Conservation (phyloP, 2,113 vertebrate genomes). For the Castor canadensis region DNA sequence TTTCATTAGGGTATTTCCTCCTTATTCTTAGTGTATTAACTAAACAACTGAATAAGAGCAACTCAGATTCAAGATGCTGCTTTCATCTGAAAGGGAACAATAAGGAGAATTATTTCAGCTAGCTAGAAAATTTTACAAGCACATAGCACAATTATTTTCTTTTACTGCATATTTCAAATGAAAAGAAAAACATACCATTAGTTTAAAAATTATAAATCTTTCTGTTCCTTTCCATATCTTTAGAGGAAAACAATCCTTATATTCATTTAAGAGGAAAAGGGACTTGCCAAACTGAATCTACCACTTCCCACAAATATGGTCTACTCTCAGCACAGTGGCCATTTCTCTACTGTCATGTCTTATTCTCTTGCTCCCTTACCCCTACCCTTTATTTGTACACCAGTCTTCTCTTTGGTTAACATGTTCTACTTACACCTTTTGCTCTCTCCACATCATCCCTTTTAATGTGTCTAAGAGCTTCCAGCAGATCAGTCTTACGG, state of each 20-base stretch:
- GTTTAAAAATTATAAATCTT: not conserved
- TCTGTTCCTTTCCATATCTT: not conserved
- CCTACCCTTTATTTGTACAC: not conserved
- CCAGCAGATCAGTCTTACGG: not conserved
- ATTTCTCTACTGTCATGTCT: not conserved
- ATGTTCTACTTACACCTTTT: not conserved
- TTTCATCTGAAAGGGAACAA: not conserved
- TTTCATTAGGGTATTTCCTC: not conserved
- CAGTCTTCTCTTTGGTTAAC: not conserved
- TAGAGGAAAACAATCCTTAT: not conserved
- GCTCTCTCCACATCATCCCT: not conserved
- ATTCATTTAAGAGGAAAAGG: not conserved
- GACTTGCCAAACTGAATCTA: not conserved
- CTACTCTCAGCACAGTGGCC: not conserved
- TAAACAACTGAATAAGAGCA: not conserved
- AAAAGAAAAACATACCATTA: not conserved
- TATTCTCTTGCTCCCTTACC: not conserved
- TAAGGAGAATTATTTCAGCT: not conserved
- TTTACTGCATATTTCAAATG: not conserved
- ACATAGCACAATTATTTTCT: not conserved
- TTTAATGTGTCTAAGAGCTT: not conserved
- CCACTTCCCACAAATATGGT: fast-evolving
- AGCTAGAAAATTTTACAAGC: not conserved
- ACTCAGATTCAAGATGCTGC: not conserved
- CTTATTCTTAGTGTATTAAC: not conserved